Conservation (phyloP, 2,888 invertebrate species). For the Diplolepis rosae region DNA sequence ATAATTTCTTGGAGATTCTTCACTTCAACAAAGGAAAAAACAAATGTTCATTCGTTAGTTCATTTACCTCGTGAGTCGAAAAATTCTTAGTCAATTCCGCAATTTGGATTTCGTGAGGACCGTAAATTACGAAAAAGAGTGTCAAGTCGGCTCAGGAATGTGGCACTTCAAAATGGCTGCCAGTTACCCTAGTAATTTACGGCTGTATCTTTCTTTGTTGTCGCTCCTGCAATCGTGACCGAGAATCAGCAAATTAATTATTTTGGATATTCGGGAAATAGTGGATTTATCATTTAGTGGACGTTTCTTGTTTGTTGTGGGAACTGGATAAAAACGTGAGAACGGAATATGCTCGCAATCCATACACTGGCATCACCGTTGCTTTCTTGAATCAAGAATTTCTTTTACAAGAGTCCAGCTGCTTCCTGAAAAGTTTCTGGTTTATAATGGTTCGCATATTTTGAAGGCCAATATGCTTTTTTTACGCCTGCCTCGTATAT, state of each 20-base stretch:
- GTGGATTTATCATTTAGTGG: conserved; percentile 54
- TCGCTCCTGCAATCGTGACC: conserved; percentile 60
- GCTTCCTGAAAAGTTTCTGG: conserved; percentile 1
- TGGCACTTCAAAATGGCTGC: conserved; percentile 86
- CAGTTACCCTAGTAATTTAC: conserved; percentile 75
- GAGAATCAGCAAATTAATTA: conserved; percentile 50
- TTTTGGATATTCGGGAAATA: conserved; percentile 52
- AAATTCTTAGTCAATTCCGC: conserved; percentile 1
- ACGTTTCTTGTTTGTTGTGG: conserved; percentile 47
- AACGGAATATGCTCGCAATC: conserved; percentile 67
- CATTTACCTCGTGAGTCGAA: background rate
- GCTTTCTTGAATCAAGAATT: conserved; percentile 53
- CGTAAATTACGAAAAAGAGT: conserved; percentile 70
- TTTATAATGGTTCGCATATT: background rate
- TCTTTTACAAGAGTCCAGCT: conserved; percentile 30
- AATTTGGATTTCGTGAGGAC: conserved; percentile 42
- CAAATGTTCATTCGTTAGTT: background rate
- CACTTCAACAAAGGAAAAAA: background rate
- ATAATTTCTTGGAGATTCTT: background rate
- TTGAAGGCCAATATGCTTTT: background rate
- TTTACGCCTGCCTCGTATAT: background rate
- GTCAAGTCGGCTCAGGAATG: conserved; percentile 76
- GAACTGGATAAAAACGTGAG: conserved; percentile 54
- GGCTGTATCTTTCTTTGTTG: conserved; percentile 73
- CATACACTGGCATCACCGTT: conserved; percentile 57